Evolutionary conservation across 2,113 vertebrate genomes (phyloP), one percentile per base, ranked within the genome.

Genomic region (Sisor rabdophorus): DNA sequence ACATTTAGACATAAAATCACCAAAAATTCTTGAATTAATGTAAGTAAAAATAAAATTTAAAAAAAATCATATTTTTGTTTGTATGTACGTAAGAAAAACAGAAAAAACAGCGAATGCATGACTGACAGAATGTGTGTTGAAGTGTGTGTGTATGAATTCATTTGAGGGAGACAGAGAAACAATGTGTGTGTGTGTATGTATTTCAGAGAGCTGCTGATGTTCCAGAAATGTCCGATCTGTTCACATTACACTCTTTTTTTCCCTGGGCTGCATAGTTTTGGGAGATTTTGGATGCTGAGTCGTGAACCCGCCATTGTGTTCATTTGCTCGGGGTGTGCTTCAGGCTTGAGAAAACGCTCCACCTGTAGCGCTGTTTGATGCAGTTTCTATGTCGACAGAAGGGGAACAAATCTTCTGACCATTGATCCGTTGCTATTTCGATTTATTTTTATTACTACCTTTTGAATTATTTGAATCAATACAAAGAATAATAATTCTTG

Each of bases 161-260:
- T 36, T 36, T 36, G 32, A 36, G 32, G 32, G 7, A 36, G 32
- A 36, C 7, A 7, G 26, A 4, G 40, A 44, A 6, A 44, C 4
- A 44, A 16, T 17, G 26, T 36, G 59, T 36, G 59, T 11, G 58
- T 59, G 55, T 15, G 20, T 7, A 1, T 17, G 52, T 17, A 17
- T 19, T 20, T 15, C 30, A 40, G 60, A 64, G n/a, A 47, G 63
- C 36, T 47, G 11, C 20, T 16, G 40, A 47, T 67, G 64, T 67
- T 67, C 64, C 64, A 48, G 64, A 67, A 67, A 67, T 17, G 64
- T 67, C 64, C 44, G 40, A 67, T 13, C 48, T 22, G 22, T 67
- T 67, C 64, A 67, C 22, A 3, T 67, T 40, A 48, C 24, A 44
- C 36, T 15, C 40, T 44, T 64, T 64, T 44, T 64, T 64, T 36